A percentile compares a stretch with the other conserved stretches of the same genome.
These are phyloP conservation scores for Scophthalmus maximus DNA, from an alignment of 2,113 vertebrate species.

Conservation along the genomic window DNA sequence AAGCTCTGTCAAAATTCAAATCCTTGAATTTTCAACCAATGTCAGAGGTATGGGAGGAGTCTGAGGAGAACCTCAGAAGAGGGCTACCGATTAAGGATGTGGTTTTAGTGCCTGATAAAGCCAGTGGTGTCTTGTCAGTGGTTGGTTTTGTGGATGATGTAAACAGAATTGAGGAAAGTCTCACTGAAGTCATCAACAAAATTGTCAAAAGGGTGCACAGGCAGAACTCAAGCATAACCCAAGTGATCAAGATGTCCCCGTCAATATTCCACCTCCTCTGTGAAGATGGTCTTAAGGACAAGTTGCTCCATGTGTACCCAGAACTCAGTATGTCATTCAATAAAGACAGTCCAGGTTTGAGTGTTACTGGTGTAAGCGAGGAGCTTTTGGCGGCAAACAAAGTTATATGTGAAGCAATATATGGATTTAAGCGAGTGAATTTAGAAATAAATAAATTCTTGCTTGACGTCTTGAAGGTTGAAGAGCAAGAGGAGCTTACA, in stretches of 20 bases:
- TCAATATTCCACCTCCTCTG: constrained; percentile 78
- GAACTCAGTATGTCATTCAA: constrained; percentile 78
- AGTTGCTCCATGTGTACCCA: constrained; percentile 65
- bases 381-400: constrained; percentile 83
- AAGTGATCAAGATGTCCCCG: constrained; percentile 64
- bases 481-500: constrained; percentile 75
- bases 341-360: constrained; percentile 52
- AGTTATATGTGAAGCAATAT: constrained; percentile 72
- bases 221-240: constrained; percentile 70
- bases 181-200: constrained; percentile 62
- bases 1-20: constrained; percentile 76
- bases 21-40: constrained; percentile 63
- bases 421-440: constrained; percentile 63
- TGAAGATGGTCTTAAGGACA: constrained; percentile 66
- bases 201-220: constrained; percentile 72
- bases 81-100: constrained; percentile 59
- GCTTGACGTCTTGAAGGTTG: constrained; percentile 78
- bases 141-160: constrained; percentile 82
- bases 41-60: constrained; percentile 79
- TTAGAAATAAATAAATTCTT: constrained; percentile 70
- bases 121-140: constrained; percentile 68
- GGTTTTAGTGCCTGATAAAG: constrained; percentile 67
- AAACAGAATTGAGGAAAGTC: constrained; percentile 44
- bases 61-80: constrained; percentile 59
- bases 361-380: constrained; percentile 77